A percentile compares a stretch with the other conserved stretches of the same genome.
Evolutionary conservation across 2,888 invertebrate genomes (phyloP).

Genomic region (Conchocele bisecta): DNA sequence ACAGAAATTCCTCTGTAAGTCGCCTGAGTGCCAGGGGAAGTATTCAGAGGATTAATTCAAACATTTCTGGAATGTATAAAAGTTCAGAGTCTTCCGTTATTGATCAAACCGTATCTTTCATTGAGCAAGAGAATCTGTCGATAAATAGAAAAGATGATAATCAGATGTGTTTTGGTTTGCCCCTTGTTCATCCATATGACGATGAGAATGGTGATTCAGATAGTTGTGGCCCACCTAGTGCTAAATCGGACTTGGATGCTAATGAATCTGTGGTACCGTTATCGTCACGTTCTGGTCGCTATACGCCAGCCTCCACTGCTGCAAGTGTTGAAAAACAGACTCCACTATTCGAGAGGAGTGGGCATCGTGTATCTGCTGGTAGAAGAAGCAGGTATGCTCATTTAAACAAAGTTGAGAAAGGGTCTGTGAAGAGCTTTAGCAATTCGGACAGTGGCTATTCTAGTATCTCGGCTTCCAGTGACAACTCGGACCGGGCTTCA

Average conservation of each 20-base stretch:
- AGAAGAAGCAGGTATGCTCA: constrained; percentile 39
- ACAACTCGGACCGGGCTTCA: constrained; percentile 64
- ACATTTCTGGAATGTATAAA: constrained; percentile 42
- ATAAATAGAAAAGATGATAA: constrained; percentile 50
- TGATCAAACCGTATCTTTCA: constrained; percentile 57
- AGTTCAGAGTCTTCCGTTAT: constrained; percentile 48
- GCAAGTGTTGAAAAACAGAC: constrained; percentile 10
- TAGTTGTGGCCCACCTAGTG: constrained; percentile 55
- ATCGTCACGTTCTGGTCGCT: constrained; percentile 9
- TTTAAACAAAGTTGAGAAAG: constrained; percentile 49
- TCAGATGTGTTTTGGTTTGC: constrained; percentile 67
- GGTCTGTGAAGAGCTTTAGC: constrained; percentile 63
- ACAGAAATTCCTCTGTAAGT: constrained; percentile 55
- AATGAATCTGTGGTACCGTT: constrained; percentile 16
- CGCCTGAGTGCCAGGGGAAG: constrained; percentile 53
- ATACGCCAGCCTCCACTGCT: constrained; percentile 8
- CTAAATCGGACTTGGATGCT: constrained; percentile 47
- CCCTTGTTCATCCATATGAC: constrained; percentile 62
- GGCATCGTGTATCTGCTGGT: constrained; percentile 45
- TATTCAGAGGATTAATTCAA: constrained; percentile 54
- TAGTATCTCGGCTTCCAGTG: constrained; percentile 68
- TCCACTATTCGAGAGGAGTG: constrained; percentile 36
- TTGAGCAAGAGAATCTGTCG: constrained; percentile 57
- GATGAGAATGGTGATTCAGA: constrained; percentile 59
- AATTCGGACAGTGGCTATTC: constrained; percentile 75